Percentiles rank a stretch among this genome's conserved stretches.
Evolutionary conservation across 2,888 invertebrate species (phyloP).

Genomic region (Acleris literana): DNA sequence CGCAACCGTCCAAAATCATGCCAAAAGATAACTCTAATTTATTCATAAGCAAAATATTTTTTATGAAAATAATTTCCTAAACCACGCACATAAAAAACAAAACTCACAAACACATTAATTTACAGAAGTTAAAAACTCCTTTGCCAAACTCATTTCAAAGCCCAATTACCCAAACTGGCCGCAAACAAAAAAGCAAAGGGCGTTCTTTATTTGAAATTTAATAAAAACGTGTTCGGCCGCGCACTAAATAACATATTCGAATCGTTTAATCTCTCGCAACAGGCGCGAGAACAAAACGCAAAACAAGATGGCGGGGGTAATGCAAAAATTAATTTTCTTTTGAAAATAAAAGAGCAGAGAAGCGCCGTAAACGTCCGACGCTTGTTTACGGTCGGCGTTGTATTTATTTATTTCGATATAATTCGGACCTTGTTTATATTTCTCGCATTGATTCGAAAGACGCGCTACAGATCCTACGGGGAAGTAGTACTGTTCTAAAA

Average conservation of each 20-base stretch:
- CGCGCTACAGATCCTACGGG: constrained; percentile 33
- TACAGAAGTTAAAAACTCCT: neutral
- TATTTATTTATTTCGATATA: constrained; percentile 67
- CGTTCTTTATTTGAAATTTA: constrained; percentile 42
- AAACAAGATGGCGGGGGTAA: constrained; percentile 49
- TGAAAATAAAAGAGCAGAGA: constrained; percentile 48
- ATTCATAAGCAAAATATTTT: too few species aligned
- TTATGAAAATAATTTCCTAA: too few species aligned
- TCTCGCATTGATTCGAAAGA: constrained; percentile 46
- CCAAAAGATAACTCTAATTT: too few species aligned
- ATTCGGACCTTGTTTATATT: constrained; percentile 53
- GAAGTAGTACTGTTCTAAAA: constrained; percentile 27
- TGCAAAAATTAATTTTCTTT: constrained; percentile 64
- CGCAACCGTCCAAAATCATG: too few species aligned
- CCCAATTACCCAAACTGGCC: constrained; percentile 10
- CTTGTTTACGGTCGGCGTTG: constrained; percentile 58
- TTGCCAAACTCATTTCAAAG: constrained; percentile 1
- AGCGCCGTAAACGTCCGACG: constrained; percentile 58
- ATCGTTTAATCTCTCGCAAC: constrained; percentile 57
- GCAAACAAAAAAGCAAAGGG: constrained; percentile 19
- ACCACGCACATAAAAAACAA: too few species aligned
- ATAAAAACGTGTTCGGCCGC: constrained; percentile 43
- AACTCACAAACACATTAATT: neutral
- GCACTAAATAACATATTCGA: constrained; percentile 54
- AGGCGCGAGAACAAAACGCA: constrained; percentile 41